These are phyloP conservation scores for Heliothis peltigera DNA, from an alignment of 2,888 invertebrate species.

Conservation along the genomic window DNA sequence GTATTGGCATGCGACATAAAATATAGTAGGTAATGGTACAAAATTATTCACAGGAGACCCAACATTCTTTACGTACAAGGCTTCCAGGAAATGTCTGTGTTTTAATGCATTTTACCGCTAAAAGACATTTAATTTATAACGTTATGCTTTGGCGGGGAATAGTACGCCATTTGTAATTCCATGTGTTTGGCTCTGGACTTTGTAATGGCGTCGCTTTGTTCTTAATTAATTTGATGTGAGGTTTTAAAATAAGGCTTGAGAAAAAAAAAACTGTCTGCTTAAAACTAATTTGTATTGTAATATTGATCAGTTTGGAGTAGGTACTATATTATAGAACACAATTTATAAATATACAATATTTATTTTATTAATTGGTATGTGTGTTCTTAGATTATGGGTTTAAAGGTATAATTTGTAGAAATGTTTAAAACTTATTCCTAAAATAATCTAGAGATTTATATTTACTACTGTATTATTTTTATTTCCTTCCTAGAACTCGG, in stretches of 20 bases:
- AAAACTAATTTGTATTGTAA: too few species aligned
- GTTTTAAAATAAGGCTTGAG: slow-evolving; percentile 1
- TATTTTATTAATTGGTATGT: too few species aligned
- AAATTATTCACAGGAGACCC: slow-evolving; percentile 33
- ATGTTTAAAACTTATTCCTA: too few species aligned
- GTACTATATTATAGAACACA: too few species aligned
- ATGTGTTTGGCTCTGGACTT: slow-evolving; percentile 11
- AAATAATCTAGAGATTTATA: too few species aligned
- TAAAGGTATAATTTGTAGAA: too few species aligned
- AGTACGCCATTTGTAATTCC: slow-evolving; percentile 20
- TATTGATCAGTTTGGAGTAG: too few species aligned
- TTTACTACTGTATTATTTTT: neutral
- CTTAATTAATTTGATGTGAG: neutral
- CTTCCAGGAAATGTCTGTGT: slow-evolving; percentile 23
- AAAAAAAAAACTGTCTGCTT: too few species aligned
- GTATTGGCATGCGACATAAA: neutral
- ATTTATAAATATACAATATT: too few species aligned
- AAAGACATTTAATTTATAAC: slow-evolving; percentile 41
- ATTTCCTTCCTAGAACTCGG: slow-evolving; percentile 91
- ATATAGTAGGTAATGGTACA: slow-evolving; percentile 24
- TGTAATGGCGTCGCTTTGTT: slow-evolving; percentile 4
- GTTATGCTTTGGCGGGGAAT: slow-evolving; percentile 13
- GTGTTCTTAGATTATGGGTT: too few species aligned
- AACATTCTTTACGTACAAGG: slow-evolving; percentile 30
- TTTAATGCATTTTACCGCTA: slow-evolving; percentile 20